Conservation (phyloP, 1,140 invertebrate genomes). For the Dendrolimus kikuchii region DNA sequence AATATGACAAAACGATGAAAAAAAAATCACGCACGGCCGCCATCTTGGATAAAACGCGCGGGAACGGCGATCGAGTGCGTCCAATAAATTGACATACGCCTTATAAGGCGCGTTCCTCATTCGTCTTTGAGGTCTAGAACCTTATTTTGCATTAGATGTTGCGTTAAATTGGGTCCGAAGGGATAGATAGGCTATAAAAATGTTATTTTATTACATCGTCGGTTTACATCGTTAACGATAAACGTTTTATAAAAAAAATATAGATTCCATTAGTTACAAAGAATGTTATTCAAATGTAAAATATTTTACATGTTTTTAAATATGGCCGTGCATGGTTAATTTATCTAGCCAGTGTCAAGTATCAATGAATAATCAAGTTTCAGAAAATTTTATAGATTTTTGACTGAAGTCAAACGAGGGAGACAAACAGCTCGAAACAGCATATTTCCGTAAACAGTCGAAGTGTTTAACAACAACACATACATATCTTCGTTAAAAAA, state of each 20-base stretch:
- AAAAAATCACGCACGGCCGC: conserved; percentile 29
- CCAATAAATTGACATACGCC: conserved; percentile 56
- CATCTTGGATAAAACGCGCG: conserved; percentile 41
- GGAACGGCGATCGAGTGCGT: conserved; percentile 37
- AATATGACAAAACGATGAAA: conserved; percentile 32
- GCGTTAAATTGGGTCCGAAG: conserved; percentile 26
- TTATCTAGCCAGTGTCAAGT: too few relatives aligned
- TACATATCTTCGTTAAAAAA: too few relatives aligned
- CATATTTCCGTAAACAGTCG: too few relatives aligned
- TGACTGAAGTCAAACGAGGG: too few relatives aligned
- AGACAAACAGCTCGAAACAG: too few relatives aligned
- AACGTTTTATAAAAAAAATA: background rate
- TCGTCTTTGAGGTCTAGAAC: conserved; percentile 30
- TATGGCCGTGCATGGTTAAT: too few relatives aligned
- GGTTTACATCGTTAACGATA: background rate
- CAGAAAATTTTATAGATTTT: too few relatives aligned
- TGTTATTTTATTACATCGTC: background rate
- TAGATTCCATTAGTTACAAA: too few relatives aligned
- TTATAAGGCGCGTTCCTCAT: conserved; percentile 41
- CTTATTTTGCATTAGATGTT: conserved; percentile 27
- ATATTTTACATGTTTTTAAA: too few relatives aligned
- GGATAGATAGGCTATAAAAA: conserved; percentile 16
- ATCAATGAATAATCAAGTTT: too few relatives aligned
- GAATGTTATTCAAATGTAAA: too few relatives aligned
- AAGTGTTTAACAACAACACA: too few relatives aligned